Conservation (phyloP, 2,113 vertebrate genomes). For the Bos indicus region DNA sequence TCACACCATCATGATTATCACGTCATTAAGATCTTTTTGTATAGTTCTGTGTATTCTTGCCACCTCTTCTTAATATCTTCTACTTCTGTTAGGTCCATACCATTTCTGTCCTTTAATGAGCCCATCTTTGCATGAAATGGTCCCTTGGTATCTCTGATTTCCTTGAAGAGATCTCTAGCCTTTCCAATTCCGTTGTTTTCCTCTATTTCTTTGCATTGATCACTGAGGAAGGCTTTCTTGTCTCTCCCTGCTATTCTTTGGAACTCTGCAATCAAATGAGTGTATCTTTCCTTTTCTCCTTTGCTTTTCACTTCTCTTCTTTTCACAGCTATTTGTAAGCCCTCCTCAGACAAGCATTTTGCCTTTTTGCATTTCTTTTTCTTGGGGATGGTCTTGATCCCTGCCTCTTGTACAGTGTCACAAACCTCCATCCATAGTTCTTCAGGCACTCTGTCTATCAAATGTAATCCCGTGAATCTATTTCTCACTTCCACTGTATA, state of each 20-base stretch:
- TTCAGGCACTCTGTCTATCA: not conserved
- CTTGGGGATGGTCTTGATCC: not conserved
- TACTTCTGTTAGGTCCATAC: not conserved
- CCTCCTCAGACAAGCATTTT: not conserved
- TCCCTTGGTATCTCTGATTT: not conserved
- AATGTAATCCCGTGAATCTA: not conserved
- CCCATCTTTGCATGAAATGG: not conserved
- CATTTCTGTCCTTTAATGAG: not conserved
- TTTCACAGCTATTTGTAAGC: not conserved
- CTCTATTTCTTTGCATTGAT: not conserved
- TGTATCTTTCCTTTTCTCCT: not conserved
- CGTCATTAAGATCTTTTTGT: not conserved
- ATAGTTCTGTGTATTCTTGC: not conserved
- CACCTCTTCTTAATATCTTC: not conserved
- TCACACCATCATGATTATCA: too few relatives aligned
- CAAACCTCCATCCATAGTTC: accelerated
- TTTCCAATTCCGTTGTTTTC: accelerated
- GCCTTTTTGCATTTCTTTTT: not conserved
- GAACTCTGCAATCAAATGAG: not conserved
- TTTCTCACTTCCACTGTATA: not conserved
- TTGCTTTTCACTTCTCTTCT: not conserved
- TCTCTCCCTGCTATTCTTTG: not conserved
- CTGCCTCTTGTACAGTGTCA: not conserved
- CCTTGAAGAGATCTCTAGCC: not conserved
- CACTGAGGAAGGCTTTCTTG: not conserved